A percentile compares a stretch with the other conserved stretches of the same genome.
Evolutionary conservation across 1,140 invertebrate genomes (phyloP).

Genomic region (Hyphantria cunea): DNA sequence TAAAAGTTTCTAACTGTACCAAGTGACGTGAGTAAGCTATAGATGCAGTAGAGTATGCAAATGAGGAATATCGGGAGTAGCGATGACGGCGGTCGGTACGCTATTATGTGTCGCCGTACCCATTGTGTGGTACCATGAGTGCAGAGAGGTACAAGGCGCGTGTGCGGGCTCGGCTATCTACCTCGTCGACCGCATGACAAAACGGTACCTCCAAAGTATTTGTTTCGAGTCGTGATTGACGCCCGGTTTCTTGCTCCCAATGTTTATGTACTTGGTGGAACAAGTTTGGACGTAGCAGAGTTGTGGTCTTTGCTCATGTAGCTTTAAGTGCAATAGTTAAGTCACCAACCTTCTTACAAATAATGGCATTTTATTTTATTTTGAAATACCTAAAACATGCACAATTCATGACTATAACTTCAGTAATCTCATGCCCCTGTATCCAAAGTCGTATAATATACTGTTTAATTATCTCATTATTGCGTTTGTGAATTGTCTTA

Average conservation of each 20-base stretch:
- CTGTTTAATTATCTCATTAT: too few relatives aligned
- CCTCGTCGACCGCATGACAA: slow-evolving; percentile 32
- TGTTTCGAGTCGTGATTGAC: slow-evolving; percentile 31
- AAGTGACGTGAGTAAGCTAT: slow-evolving; percentile 39
- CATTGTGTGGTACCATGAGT: slow-evolving; percentile 24
- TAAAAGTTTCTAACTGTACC: slow-evolving; percentile 16
- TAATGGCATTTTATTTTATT: too few relatives aligned
- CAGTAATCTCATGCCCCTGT: too few relatives aligned
- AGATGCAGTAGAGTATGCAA: slow-evolving; percentile 56
- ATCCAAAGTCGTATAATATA: too few relatives aligned
- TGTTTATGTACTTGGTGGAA: slow-evolving; percentile 1
- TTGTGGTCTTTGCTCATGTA: too few relatives aligned
- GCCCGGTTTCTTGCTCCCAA: slow-evolving; percentile 17
- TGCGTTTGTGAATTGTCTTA: too few relatives aligned
- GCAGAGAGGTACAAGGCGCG: slow-evolving; percentile 15
- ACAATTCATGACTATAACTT: too few relatives aligned
- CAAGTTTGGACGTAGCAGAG: background rate
- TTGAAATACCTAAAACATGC: too few relatives aligned
- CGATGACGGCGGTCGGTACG: slow-evolving; percentile 40
- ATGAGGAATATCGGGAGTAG: slow-evolving; percentile 64
- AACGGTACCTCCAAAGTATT: slow-evolving; percentile 36
- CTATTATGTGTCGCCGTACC: slow-evolving; percentile 51
- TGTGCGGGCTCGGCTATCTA: slow-evolving; percentile 29
- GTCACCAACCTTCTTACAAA: too few relatives aligned
- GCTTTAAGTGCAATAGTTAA: too few relatives aligned